Conservation (phyloP, 2,888 invertebrate species). For the Vanessa cardui region DNA sequence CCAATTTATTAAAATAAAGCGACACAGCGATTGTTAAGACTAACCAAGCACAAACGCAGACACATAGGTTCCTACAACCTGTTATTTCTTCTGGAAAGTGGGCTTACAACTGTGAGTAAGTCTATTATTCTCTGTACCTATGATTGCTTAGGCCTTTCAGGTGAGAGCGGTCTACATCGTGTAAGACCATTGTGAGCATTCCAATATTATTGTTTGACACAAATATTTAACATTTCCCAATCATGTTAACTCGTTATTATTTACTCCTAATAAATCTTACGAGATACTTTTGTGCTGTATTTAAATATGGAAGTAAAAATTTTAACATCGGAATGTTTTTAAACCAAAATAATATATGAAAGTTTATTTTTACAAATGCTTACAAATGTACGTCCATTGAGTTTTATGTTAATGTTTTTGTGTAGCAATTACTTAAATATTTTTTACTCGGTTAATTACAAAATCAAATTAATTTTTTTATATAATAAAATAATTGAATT, state of each 20-base stretch:
- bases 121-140: slow-evolving; percentile 34
- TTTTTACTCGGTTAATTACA: no score
- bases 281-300: not conserved
- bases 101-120: slow-evolving; percentile 31
- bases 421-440: no score
- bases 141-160: slow-evolving; percentile 40
- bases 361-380: no score
- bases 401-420: no score
- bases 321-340: no score
- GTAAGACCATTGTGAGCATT: slow-evolving; percentile 33
- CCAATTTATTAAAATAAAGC: not conserved
- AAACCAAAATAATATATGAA: no score
- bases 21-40: not conserved
- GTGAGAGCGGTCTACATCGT: slow-evolving; percentile 42
- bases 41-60: slow-evolving; percentile 9
- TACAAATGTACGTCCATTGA: no score
- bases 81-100: slow-evolving; percentile 38
- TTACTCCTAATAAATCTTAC: slow-evolving; percentile 20
- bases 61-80: slow-evolving; percentile 25
- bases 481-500: no score
- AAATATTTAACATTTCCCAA: slow-evolving; percentile 32
- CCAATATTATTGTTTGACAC: slow-evolving; percentile 34
- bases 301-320: no score
- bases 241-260: slow-evolving; percentile 31
- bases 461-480: no score